Percentiles rank a stretch among this genome's conserved stretches.
Conservation (phyloP, 1,140 invertebrate genomes). For the Habropoda laboriosa region DNA sequence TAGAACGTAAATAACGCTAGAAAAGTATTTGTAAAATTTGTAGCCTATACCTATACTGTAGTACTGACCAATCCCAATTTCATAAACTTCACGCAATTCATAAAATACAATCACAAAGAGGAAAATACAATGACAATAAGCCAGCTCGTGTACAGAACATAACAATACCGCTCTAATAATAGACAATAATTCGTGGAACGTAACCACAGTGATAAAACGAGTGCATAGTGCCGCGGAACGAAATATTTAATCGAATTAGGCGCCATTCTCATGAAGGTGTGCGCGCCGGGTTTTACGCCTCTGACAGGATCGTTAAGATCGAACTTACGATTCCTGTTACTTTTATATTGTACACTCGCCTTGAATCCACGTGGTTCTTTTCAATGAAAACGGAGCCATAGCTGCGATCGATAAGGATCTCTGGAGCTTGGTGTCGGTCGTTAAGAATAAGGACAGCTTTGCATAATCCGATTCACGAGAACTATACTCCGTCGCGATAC, state of each 20-base stretch:
- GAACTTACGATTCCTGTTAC: constrained; percentile 15
- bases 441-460: constrained; percentile 51
- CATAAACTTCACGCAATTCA: no score
- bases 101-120: no score
- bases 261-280: constrained; percentile 14
- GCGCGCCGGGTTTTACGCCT: constrained; percentile 12
- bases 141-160: no score
- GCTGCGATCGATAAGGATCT: constrained; percentile 14
- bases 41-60: no score
- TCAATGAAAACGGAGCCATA: constrained; percentile 29
- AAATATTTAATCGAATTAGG: constrained; percentile 36
- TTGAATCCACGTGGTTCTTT: constrained; percentile 16
- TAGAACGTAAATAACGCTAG: no score
- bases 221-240: neutral
- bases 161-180: no score
- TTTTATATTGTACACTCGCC: neutral
- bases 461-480: constrained; percentile 39
- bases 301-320: constrained; percentile 41
- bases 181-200: neutral
- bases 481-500: constrained; percentile 15
- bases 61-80: no score
- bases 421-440: constrained; percentile 14
- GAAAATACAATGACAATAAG: no score
- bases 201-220: no score
- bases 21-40: no score